phyloP scores from a whole-genome alignment of 2,797 vertebrate genomes.

The Trachops cirrhosus region DNA sequence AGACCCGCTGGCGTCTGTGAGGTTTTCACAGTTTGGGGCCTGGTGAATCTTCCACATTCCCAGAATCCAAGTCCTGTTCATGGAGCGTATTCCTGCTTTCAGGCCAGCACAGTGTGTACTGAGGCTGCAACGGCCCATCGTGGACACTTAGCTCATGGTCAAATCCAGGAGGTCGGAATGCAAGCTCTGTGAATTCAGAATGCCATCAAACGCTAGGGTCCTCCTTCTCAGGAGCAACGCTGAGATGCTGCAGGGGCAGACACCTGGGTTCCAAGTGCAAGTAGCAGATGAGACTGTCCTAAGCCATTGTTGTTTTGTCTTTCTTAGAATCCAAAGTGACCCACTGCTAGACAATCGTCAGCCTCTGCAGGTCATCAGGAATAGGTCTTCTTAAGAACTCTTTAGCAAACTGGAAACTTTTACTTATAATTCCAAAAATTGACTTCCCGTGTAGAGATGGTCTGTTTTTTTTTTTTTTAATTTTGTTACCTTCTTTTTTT shows the following conservation, averaged over 20 bases:
- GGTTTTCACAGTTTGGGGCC: background rate
- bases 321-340: background rate
- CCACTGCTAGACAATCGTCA: accelerated
- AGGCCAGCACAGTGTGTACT: background rate
- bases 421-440: background rate
- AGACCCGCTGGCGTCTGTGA: background rate
- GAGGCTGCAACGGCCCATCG: background rate
- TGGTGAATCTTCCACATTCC: background rate
- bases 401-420: background rate
- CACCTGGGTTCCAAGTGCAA: background rate
- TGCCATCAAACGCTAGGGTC: background rate
- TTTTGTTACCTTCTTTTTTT: background rate
- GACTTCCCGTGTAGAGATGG: no score
- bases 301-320: background rate
- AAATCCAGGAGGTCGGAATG: no score
- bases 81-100: background rate
- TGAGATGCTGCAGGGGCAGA: background rate
- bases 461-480: background rate
- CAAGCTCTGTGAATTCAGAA: background rate
- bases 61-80: no score
- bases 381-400: background rate
- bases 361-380: background rate
- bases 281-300: background rate
- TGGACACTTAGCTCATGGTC: background rate
- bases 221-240: background rate